Percentiles rank a stretch among this genome's conserved stretches.
Conservation (phyloP, 2,113 vertebrate genomes). For the Mastomys coucha region DNA sequence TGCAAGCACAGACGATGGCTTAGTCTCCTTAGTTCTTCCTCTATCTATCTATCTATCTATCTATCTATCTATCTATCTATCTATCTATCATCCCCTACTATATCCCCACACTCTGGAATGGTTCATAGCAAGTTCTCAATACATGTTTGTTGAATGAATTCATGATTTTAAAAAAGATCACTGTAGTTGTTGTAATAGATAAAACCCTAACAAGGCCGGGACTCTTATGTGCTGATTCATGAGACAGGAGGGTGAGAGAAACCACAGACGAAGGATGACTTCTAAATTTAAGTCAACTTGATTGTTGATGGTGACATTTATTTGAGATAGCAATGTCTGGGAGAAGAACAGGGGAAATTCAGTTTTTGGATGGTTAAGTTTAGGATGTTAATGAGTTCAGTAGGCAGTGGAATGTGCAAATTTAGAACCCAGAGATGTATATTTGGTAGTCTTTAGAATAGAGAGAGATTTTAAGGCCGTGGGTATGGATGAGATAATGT, state of each 20-base stretch:
- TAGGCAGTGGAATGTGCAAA: not conserved
- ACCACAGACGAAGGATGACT: not conserved
- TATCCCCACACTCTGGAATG: not conserved
- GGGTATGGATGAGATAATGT: not conserved
- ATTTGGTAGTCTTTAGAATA: not conserved
- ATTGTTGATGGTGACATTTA: not conserved
- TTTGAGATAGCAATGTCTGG: not conserved
- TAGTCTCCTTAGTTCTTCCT: not conserved
- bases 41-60: too few species aligned
- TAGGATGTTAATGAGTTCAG: constrained; percentile 4
- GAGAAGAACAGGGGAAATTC: not conserved
- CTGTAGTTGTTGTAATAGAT: not conserved
- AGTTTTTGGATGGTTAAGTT: not conserved
- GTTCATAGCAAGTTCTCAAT: not conserved
- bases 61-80: too few species aligned
- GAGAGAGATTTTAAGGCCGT: not conserved
- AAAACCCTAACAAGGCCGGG: not conserved
- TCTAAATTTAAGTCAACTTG: not conserved
- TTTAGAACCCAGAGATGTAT: constrained; percentile 25
- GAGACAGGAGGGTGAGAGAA: not conserved
- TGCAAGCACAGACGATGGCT: not conserved
- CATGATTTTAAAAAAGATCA: not conserved
- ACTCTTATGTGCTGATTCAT: not conserved
- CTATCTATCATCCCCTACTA: not conserved
- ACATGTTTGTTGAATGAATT: not conserved